Evolutionary conservation across 2,113 vertebrate genomes (phyloP), one percentile per base, ranked within the genome.

Genomic region (Cottus gobio): DNA sequence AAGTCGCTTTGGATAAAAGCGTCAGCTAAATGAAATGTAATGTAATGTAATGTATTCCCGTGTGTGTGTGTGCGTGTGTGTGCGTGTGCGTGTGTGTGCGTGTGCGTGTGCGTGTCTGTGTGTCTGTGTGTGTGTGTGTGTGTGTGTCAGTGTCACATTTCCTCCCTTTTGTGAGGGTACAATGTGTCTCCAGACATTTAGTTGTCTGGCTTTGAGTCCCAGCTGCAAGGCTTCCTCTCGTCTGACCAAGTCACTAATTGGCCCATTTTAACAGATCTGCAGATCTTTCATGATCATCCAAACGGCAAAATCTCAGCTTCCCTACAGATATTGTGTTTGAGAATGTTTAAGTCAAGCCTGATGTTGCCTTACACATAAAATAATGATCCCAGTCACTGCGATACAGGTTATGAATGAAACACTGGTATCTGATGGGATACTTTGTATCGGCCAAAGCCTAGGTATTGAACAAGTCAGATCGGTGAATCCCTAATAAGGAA

Each of bases 141-240:
- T 31, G 48, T n/a, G 57, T 57, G 67, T 82, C 71, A 82, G n/a
- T n/a, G n/a, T n/a, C 75, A 61, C 34, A 86, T 86, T 90, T 86
- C 79, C 72, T 79, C 67, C 42, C 71, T 73, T 26, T 75, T 89
- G 71, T 91, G 57, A 82, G 74, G 73, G 13, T 68, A 84, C 46
- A 83, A 2, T 58, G 78, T 8, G 66, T 88, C 67, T 90, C 77
- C 87, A 87, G 88, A 89, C 58, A 82, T 63, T 66, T 48, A 54
- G 15, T 71, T 69, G 64, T 75, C 57, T 83, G 70, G 70, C 46
- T 52, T 54, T 73, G 9, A 82, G 71, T 61, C 74, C 76, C 58
- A 36, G 58, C 83, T 80, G 74, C 52, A 28, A 26, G 30, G 36
- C 63, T 44, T n/a, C 42, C 9, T 79, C 71, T 79, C 28, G 13